Evolutionary conservation across 2,888 invertebrate genomes (phyloP).

Genomic region (Melanostoma mellinum): DNA sequence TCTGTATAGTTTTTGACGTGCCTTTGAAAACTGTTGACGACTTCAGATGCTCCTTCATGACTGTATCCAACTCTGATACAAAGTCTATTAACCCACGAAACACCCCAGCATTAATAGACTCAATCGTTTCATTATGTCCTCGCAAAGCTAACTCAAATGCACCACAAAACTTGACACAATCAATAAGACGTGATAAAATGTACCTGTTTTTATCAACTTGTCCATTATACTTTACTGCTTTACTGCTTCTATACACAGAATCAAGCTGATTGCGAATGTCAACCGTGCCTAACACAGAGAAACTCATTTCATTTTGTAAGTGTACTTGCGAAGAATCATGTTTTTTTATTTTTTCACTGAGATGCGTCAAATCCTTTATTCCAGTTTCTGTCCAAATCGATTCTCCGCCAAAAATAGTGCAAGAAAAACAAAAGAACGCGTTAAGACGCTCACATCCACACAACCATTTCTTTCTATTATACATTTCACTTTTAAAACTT

Average conservation of each 20-base stretch:
- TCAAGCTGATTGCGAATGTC: slow-evolving; percentile 17
- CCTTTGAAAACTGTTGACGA: neutral
- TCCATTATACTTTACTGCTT: neutral
- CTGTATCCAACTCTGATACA: neutral
- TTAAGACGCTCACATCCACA: slow-evolving; percentile 10
- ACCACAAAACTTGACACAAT: slow-evolving; percentile 36
- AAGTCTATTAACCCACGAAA: slow-evolving; percentile 4
- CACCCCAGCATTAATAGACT: neutral
- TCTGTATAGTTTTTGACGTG: slow-evolving; percentile 5
- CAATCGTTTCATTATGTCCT: slow-evolving; percentile 6
- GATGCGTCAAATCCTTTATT: slow-evolving; percentile 5
- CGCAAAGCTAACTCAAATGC: slow-evolving; percentile 12
- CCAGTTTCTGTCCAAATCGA: slow-evolving; percentile 29
- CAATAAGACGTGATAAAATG: slow-evolving; percentile 9
- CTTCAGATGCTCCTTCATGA: neutral
- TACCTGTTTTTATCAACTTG: slow-evolving; percentile 14
- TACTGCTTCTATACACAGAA: slow-evolving; percentile 15
- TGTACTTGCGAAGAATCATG: neutral
- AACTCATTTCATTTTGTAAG: slow-evolving; percentile 5
- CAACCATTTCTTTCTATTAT: slow-evolving; percentile 36
- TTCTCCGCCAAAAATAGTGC: slow-evolving; percentile 35
- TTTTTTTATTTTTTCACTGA: slow-evolving; percentile 19
- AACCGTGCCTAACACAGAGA: slow-evolving; percentile 15
- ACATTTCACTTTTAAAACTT: slow-evolving; percentile 31
- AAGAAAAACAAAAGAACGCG: slow-evolving; percentile 20